Evolutionary conservation across 2,113 vertebrate genomes (phyloP).

Genomic region (Microcebus murinus): DNA sequence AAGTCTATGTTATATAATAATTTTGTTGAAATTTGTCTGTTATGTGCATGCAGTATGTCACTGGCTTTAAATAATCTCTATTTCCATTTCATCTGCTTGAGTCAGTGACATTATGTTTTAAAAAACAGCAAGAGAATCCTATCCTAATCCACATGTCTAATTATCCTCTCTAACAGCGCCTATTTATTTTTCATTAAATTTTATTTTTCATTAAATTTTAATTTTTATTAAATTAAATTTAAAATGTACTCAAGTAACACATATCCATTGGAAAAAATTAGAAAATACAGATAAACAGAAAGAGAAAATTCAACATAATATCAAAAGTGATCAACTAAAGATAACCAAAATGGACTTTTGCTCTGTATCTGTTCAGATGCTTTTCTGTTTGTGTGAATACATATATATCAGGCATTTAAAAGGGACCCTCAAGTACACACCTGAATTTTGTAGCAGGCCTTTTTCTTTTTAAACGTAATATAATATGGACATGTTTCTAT

Average conservation of each 20-base stretch:
- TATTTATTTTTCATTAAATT: slow-evolving; percentile 45
- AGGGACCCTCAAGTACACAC: background rate
- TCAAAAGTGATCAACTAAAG: slow-evolving; percentile 34
- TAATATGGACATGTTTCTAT: slow-evolving; percentile 8
- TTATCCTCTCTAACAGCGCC: background rate
- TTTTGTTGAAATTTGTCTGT: slow-evolving; percentile 40
- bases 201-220: slow-evolving; percentile 21
- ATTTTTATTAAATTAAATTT: slow-evolving; percentile 28
- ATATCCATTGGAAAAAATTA: background rate
- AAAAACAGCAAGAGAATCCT: slow-evolving; percentile 1
- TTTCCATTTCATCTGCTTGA: slow-evolving; percentile 24
- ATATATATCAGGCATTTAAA: background rate
- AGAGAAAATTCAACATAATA: slow-evolving; percentile 19
- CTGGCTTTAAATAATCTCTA: slow-evolving; percentile 26
- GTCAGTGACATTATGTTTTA: background rate
- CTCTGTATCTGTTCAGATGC: background rate
- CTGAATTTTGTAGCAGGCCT: background rate
- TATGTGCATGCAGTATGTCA: background rate
- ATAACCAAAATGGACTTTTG: background rate
- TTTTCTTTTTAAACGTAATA: slow-evolving; percentile 17
- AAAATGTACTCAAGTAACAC: background rate
- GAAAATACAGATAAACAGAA: slow-evolving; percentile 7
- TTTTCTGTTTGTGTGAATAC: background rate
- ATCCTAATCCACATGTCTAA: background rate
- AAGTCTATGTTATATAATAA: slow-evolving; percentile 42